phyloP scores from a whole-genome alignment of 1,140 invertebrate species.

The Apis laboriosa region DNA sequence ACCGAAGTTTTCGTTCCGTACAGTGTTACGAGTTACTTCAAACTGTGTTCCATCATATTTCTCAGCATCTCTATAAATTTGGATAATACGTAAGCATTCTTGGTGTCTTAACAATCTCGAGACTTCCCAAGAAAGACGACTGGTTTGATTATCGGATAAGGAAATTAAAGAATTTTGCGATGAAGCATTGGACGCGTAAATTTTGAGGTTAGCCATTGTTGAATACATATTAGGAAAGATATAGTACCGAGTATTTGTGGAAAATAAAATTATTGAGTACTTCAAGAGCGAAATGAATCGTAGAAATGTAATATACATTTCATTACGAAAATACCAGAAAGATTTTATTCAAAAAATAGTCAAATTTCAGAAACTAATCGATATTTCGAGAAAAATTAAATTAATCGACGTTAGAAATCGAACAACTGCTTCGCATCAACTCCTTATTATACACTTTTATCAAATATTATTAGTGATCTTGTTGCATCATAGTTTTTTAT shows the following conservation, averaged over 20 bases:
- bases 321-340: no score
- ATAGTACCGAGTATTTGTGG: no score
- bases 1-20: conserved; percentile 27
- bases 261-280: no score
- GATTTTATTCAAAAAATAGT: neutral
- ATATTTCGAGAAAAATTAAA: neutral
- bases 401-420: neutral
- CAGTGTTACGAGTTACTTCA: conserved; percentile 1
- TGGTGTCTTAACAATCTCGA: conserved; percentile 7
- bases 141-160: neutral
- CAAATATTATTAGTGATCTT: neutral
- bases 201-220: no score
- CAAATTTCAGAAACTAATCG: neutral
- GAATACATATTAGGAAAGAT: no score
- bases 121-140: neutral
- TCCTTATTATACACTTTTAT: neutral
- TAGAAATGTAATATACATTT: no score
- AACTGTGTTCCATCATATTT: neutral
- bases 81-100: neutral
- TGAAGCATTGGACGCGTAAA: neutral
- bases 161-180: neutral
- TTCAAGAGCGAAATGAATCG: no score
- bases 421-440: neutral
- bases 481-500: neutral
- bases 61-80: neutral